A percentile compares a stretch with the other conserved stretches of the same genome.
phyloP scores from a whole-genome alignment of 1,140 invertebrate genomes.

The Drosophila takahashii region DNA sequence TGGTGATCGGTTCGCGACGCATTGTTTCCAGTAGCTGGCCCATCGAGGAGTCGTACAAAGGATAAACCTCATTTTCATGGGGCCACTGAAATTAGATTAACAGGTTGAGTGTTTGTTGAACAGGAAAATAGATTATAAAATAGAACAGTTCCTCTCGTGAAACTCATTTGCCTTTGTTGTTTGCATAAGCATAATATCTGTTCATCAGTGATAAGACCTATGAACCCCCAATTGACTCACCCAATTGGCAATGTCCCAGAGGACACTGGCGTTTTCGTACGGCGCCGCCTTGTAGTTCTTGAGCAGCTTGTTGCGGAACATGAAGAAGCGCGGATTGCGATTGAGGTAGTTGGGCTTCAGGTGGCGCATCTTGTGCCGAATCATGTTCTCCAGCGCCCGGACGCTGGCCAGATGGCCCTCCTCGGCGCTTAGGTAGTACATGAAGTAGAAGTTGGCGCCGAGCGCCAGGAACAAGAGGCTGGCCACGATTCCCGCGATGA shows the following conservation, averaged over 20 bases:
- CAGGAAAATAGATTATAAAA: not conserved
- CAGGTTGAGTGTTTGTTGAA: too few relatives aligned
- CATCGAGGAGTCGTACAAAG: slow-evolving; percentile 87
- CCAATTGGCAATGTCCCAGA: slow-evolving; percentile 84
- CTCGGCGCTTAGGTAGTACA: slow-evolving; percentile 82
- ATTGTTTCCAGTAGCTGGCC: slow-evolving; percentile 90
- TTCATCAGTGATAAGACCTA: not conserved
- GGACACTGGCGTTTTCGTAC: slow-evolving; percentile 77
- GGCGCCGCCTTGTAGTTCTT: slow-evolving; percentile 76
- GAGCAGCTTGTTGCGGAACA: slow-evolving; percentile 82
- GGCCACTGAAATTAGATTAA: slow-evolving; percentile 87
- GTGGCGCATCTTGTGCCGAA: slow-evolving; percentile 74
- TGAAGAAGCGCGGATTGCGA: slow-evolving; percentile 84
- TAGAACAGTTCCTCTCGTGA: not conserved
- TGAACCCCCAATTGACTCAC: slow-evolving; percentile 56
- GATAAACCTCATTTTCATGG: slow-evolving; percentile 88
- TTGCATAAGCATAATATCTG: not conserved
- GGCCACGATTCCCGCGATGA: slow-evolving; percentile 72
- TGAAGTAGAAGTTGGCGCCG: slow-evolving; percentile 84
- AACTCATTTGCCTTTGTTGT: not conserved
- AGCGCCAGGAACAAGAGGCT: slow-evolving; percentile 69
- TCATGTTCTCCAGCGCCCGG: slow-evolving; percentile 73
- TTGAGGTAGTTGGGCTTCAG: slow-evolving; percentile 81
- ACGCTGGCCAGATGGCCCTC: slow-evolving; percentile 73
- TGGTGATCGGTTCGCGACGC: slow-evolving; percentile 88